phyloP scores from a whole-genome alignment of 2,113 vertebrate genomes.

The Coreoperca whiteheadi region DNA sequence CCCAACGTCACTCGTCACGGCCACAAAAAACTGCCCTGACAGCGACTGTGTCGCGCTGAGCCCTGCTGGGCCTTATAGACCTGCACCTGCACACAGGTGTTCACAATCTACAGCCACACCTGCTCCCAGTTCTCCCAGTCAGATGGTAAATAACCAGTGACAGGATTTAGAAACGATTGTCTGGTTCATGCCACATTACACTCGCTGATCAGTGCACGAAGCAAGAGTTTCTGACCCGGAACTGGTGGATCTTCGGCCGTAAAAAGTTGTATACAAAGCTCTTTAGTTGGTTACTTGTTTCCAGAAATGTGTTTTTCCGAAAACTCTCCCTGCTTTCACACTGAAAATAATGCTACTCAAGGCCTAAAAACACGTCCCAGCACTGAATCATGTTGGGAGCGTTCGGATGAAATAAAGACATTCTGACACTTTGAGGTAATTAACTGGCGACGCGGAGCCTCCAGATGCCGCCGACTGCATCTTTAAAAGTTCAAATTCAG shows the following conservation, averaged over 20 bases:
- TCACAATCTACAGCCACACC: not conserved
- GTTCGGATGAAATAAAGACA: not conserved
- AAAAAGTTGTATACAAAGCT: not conserved
- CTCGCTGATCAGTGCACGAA: no score
- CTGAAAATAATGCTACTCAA: not conserved
- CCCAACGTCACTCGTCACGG: not conserved
- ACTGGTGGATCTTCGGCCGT: not conserved
- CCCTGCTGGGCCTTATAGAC: not conserved
- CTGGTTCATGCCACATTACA: not conserved
- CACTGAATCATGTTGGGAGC: not conserved
- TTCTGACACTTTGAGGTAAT: not conserved
- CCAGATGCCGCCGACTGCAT: not conserved
- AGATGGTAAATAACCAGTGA: not conserved
- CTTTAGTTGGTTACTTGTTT: no score
- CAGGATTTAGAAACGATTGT: not conserved
- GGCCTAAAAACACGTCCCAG: no score
- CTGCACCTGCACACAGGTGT: not conserved
- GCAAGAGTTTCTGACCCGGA: not conserved
- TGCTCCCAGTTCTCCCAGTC: not conserved
- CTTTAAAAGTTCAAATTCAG: not conserved
- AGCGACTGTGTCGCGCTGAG: not conserved
- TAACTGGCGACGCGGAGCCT: not conserved
- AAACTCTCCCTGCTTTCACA: not conserved
- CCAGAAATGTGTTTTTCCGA: not conserved
- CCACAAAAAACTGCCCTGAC: not conserved